phyloP scores from a whole-genome alignment of 2,797 vertebrate genomes.

The Luscinia megarhynchos region DNA sequence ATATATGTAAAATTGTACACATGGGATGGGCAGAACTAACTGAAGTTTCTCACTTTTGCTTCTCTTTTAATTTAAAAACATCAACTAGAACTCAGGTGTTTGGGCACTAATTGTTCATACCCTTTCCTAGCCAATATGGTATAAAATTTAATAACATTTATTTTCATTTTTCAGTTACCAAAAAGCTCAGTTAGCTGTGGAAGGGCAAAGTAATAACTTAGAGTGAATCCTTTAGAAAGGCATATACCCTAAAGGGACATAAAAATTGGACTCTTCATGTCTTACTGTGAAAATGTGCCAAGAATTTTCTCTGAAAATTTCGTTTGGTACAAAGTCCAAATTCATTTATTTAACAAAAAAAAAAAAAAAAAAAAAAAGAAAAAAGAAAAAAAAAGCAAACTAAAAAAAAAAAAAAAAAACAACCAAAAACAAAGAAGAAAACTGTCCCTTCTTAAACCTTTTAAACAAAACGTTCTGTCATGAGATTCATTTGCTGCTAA shows the following conservation, averaged over 20 bases:
- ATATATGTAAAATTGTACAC: neutral
- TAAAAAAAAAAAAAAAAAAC: neutral
- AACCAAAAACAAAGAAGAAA: neutral
- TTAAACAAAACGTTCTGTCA: neutral
- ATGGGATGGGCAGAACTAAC: neutral
- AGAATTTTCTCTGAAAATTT: neutral
- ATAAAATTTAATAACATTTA: neutral
- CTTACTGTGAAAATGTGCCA: neutral
- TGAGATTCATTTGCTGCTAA: slow-evolving; percentile 8
- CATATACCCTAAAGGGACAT: neutral
- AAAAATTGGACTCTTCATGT: neutral
- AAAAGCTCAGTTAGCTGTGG: neutral
- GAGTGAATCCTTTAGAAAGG: neutral
- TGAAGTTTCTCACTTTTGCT: neutral
- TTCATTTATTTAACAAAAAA: neutral
- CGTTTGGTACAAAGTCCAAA: neutral
- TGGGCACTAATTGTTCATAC: neutral
- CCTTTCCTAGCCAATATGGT: neutral
- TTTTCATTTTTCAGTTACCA: neutral
- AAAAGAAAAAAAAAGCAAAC: no score
- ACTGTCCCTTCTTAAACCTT: neutral
- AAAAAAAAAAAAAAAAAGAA: no score
- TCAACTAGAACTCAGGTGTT: neutral
- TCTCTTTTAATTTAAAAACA: neutral
- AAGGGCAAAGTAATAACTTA: neutral